Evolutionary conservation across 2,113 vertebrate genomes (phyloP), one percentile per base, ranked within the genome.

Genomic region (Galemys pyrenaicus): DNA sequence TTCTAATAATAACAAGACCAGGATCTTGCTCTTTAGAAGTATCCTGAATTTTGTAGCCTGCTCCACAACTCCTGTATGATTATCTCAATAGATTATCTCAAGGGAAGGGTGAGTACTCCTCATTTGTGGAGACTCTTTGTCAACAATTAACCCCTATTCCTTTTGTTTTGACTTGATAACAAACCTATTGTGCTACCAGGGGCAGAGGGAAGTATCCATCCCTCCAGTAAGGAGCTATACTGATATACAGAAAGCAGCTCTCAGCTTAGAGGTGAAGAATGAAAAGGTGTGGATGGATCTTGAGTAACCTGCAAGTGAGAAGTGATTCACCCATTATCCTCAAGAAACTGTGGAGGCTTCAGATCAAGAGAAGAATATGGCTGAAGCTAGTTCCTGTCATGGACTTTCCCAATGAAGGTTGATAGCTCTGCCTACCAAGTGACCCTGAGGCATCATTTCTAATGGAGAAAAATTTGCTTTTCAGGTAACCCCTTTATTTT

Each of bases 401-500:
- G 64, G 13, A 2, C 7, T 49, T 86, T 82, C 87, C n/a, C 49
- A 41, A 9, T 51, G 20, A 86, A 46, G 54, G 32, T 58, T 85
- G 44, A 92, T 17, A 87, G 16, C 3, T 67, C 35, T 30, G n/a
- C 20, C 64, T 83, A 46, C 44, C 49, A 26, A 86, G 39, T 74
- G 51, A 89, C 0, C 20, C 11, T 15, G 22, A 77, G 39, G 20
- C 22, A 85, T 64, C 71, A 49, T 44, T 80, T 74, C 46, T 51
- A 87, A 68, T 62, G 83, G 62, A 56, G 49, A 88, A 78, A 88
- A 79, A 87, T 15, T 35, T 94, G 32, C 32, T 87, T 39, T 44
- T 85, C 85, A 82, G 44, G 65, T 68, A 60, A 95, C 89, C 91
- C 46, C 28, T 65, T 56, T 81, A 6, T 91, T 93, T 6, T 86